phyloP scores from a whole-genome alignment of 2,113 vertebrate genomes.

The Trematocara nigrifrons region DNA sequence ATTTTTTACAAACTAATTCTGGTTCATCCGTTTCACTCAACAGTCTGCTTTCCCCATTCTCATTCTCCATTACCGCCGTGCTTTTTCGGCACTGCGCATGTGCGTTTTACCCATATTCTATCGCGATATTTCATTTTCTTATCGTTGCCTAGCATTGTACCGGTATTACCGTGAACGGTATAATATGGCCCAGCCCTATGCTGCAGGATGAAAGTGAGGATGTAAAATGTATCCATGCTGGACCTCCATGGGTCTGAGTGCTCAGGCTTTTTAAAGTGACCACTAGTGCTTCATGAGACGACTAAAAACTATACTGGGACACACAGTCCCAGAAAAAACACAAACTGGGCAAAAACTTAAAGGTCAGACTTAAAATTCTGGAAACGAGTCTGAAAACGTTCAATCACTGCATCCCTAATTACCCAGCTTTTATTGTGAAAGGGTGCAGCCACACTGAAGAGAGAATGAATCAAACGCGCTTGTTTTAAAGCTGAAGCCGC shows the following conservation, averaged over 20 bases:
- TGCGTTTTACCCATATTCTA: too few relatives aligned
- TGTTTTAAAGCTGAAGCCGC: neutral
- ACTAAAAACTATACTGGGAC: neutral
- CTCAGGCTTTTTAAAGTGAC: neutral
- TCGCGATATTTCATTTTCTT: too few relatives aligned
- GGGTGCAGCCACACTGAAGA: neutral
- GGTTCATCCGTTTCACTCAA: too few relatives aligned
- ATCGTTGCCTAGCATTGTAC: too few relatives aligned
- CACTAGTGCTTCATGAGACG: neutral
- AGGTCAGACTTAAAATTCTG: neutral
- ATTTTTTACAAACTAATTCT: too few relatives aligned
- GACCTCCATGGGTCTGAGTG: neutral
- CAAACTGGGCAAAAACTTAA: neutral
- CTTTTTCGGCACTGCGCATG: too few relatives aligned
- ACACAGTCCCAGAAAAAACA: neutral
- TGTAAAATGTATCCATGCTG: neutral
- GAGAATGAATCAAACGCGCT: neutral
- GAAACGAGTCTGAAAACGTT: neutral
- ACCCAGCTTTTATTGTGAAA: neutral
- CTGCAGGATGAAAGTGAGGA: neutral
- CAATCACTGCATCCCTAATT: neutral
- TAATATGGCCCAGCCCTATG: too few relatives aligned
- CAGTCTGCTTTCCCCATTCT: too few relatives aligned
- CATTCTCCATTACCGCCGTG: too few relatives aligned
- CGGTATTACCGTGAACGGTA: too few relatives aligned